Conservation (phyloP, 2,888 invertebrate species). For the Tridacna crocea region DNA sequence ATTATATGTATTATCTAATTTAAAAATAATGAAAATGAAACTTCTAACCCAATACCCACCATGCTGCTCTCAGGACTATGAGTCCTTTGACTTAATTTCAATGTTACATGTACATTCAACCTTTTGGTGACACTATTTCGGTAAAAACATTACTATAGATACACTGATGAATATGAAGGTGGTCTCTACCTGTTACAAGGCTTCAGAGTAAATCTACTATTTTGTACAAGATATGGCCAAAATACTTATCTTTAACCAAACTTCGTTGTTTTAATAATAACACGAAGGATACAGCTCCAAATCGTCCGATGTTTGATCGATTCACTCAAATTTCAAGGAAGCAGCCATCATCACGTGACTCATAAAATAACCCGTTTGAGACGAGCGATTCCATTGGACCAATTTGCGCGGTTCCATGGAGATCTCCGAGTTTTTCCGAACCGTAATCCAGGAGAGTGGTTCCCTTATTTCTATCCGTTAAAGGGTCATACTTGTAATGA, state of each 20-base stretch:
- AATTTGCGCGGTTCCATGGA: neutral
- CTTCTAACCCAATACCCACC: no score
- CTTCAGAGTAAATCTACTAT: constrained; percentile 1
- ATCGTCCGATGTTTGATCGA: neutral
- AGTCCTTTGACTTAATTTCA: no score
- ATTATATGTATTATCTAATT: no score
- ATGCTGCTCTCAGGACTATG: no score
- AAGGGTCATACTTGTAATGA: neutral
- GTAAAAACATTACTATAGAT: no score
- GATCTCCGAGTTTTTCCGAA: neutral
- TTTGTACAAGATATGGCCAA: constrained; percentile 4
- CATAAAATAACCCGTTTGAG: neutral
- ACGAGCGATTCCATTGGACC: constrained; percentile 12
- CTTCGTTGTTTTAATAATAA: constrained; percentile 4
- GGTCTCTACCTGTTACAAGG: neutral
- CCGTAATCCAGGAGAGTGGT: neutral
- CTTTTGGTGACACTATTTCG: no score
- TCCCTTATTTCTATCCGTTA: constrained; percentile 8
- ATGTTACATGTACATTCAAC: no score
- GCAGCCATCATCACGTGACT: neutral
- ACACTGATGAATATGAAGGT: neutral
- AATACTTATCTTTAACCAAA: constrained; percentile 1
- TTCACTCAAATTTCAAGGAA: neutral
- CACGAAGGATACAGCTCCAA: constrained; percentile 2
- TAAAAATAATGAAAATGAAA: no score